These are phyloP conservation scores for Pseudomyrmex flavicornis DNA, from an alignment of 1,140 invertebrate genomes.

Conservation along the genomic window DNA sequence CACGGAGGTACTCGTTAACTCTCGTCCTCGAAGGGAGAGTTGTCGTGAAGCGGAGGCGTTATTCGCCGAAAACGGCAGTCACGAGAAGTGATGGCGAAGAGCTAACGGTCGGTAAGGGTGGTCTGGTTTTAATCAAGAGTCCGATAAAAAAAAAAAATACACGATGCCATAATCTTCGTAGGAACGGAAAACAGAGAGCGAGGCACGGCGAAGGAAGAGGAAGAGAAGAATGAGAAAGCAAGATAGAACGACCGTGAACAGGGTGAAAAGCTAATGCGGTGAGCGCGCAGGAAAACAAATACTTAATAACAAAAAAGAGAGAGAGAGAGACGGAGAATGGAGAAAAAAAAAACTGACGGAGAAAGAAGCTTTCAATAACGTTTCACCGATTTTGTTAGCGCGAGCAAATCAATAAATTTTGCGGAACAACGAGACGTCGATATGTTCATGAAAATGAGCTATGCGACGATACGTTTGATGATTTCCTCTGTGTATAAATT, in stretches of 20 bases:
- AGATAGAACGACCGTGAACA: conserved; percentile 64
- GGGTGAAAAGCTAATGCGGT: conserved; percentile 66
- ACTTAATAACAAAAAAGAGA: conserved; percentile 64
- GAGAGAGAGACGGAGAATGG: conserved; percentile 14
- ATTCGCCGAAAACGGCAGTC: conserved; percentile 67
- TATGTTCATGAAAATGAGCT: conserved; percentile 52
- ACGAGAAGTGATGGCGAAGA: conserved; percentile 5
- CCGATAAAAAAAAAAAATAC: conserved; percentile 72
- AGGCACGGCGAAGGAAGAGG: background rate
- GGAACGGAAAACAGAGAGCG: conserved; percentile 70
- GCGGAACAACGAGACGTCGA: conserved; percentile 56
- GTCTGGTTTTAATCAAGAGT: conserved; percentile 74
- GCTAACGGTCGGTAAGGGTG: conserved; percentile 38
- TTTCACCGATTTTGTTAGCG: background rate
- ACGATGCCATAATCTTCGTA: conserved; percentile 76
- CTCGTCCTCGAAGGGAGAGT: conserved; percentile 53
- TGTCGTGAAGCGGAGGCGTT: conserved; percentile 65
- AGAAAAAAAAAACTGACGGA: background rate
- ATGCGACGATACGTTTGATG: conserved; percentile 1
- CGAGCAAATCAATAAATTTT: conserved; percentile 74
- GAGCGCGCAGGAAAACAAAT: conserved; percentile 70
- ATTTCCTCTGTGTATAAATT: background rate
- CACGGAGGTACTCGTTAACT: conserved; percentile 73
- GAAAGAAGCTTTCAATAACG: conserved; percentile 24
- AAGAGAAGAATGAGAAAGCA: conserved; percentile 24